These are phyloP conservation scores for Magallana angulata DNA, from an alignment of 1,140 invertebrate species.

Conservation along the genomic window DNA sequence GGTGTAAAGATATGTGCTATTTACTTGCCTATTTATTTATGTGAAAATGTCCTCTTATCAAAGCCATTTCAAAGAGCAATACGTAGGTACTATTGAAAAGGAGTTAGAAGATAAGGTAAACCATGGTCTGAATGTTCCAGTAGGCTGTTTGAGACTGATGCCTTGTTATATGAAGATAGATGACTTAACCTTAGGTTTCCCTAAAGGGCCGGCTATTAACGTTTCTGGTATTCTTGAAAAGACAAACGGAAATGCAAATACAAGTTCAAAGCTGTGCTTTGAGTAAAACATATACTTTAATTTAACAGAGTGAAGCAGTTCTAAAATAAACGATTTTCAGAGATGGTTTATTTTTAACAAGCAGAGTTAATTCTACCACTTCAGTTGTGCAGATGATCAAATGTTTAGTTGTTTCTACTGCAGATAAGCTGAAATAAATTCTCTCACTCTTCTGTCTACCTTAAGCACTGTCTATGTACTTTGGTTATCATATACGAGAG, in stretches of 20 bases:
- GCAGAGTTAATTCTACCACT: too few relatives aligned
- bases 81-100: constrained; percentile 23
- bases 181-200: not conserved
- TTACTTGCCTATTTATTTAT: constrained; percentile 32
- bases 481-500: not conserved
- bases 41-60: constrained; percentile 22
- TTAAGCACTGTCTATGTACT: constrained; percentile 5
- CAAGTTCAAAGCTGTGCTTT: not conserved
- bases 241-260: constrained; percentile 12
- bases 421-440: not conserved
- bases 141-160: not conserved
- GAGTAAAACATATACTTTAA: not conserved
- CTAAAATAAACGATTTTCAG: too few relatives aligned
- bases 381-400: not conserved
- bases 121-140: not conserved
- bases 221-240: not conserved
- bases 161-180: not conserved
- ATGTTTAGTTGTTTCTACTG: not conserved
- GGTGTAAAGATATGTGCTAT: constrained; percentile 28
- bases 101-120: constrained; percentile 14
- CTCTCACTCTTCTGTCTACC: not conserved
- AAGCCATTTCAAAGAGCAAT: constrained; percentile 11
- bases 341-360: too few relatives aligned
- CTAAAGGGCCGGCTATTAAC: not conserved
- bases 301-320: too few relatives aligned